Percentiles rank a stretch among this genome's conserved stretches.
phyloP scores from a whole-genome alignment of 2,113 vertebrate genomes.

The Romanogobio albipinnatus region DNA sequence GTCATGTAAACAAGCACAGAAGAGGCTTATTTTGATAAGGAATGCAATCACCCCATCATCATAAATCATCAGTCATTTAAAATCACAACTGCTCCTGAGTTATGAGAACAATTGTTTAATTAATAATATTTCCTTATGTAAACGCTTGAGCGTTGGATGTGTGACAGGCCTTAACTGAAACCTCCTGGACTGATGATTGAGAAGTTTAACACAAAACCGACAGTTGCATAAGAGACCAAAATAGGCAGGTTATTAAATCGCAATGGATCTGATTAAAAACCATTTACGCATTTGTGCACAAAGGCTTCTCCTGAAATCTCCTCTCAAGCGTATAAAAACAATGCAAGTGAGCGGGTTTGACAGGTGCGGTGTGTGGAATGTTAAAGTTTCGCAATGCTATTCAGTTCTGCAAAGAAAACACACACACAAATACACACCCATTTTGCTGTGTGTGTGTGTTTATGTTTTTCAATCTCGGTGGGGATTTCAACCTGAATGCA shows the following conservation, averaged over 20 bases:
- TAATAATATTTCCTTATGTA: background rate
- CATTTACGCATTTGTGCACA: background rate
- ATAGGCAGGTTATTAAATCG: background rate
- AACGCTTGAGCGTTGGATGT: background rate
- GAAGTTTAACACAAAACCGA: background rate
- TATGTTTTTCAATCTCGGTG: too few species aligned
- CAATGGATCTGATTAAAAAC: background rate
- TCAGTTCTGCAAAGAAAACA: background rate
- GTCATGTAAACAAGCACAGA: background rate
- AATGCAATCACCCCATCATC: background rate
- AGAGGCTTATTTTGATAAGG: background rate
- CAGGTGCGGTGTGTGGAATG: background rate
- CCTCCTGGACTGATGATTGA: background rate
- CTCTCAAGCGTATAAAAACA: slow-evolving; percentile 9
- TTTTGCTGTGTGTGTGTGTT: background rate
- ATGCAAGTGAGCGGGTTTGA: background rate
- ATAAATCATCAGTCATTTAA: background rate
- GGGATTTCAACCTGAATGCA: too few species aligned
- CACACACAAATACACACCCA: background rate
- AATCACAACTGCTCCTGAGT: background rate
- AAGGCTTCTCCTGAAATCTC: slow-evolving; percentile 4
- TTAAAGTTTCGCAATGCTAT: background rate
- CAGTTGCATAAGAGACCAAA: background rate
- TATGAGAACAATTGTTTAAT: background rate
- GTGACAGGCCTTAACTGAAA: background rate